Conservation (phyloP, 2,797 vertebrate genomes). For the Lepilemur ruficaudatus region DNA sequence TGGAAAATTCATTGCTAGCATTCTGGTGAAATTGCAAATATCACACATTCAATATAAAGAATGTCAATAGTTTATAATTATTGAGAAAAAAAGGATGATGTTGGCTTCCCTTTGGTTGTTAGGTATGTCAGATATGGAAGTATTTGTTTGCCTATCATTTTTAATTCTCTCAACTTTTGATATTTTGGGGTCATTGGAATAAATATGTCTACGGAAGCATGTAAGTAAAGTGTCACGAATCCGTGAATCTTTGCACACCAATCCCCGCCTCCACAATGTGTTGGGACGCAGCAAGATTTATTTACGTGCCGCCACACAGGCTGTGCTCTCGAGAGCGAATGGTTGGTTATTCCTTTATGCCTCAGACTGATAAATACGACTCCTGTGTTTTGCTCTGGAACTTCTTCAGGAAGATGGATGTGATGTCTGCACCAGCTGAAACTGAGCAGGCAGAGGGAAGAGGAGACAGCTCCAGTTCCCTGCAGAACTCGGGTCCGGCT, state of each 20-base stretch:
- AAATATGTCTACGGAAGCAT: background rate
- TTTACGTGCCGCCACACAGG: fast-evolving
- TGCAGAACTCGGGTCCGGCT: background rate
- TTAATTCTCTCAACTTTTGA: background rate
- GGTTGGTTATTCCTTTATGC: background rate
- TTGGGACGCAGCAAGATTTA: fast-evolving
- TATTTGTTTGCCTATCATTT: background rate
- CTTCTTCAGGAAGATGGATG: background rate
- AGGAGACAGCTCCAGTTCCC: too few relatives aligned
- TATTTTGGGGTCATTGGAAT: background rate
- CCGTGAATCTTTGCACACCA: background rate
- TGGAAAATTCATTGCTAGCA: background rate
- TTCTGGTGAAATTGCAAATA: background rate
- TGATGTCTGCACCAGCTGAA: background rate
- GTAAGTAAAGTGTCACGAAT: fast-evolving
- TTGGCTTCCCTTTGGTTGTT: background rate
- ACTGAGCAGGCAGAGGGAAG: background rate
- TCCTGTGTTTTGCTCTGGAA: background rate
- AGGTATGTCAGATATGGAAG: too few relatives aligned
- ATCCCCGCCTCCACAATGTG: fast-evolving
- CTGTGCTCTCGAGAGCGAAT: background rate
- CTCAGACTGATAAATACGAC: background rate
- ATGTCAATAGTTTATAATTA: background rate
- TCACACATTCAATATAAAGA: background rate
- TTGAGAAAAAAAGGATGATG: background rate